Evolutionary conservation across 2,797 vertebrate species (phyloP).

Genomic region (Austrolebias charrua): DNA sequence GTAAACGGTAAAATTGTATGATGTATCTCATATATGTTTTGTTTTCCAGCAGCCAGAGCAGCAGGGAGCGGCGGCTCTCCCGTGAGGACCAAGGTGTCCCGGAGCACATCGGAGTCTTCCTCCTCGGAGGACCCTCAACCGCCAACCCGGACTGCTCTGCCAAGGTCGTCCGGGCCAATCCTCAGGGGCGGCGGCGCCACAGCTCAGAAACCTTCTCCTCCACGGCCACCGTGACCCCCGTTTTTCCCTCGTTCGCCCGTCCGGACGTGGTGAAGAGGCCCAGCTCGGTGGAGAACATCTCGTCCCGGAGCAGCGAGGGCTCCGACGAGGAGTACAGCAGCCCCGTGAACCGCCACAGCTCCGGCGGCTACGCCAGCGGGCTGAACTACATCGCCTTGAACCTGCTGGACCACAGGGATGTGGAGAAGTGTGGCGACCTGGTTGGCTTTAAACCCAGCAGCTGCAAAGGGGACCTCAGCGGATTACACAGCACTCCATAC

Average conservation of each 20-base stretch:
- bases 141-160: conserved; percentile 80
- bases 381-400: conserved; percentile 94
- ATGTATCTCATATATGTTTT: background rate
- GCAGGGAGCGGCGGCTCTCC: conserved; percentile 52
- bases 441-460: conserved; percentile 72
- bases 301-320: conserved; percentile 80
- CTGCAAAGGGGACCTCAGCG: conserved; percentile 75
- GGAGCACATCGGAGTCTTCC: conserved; percentile 75
- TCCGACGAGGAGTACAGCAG: conserved; percentile 77
- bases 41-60: conserved; percentile 46
- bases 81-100: conserved; percentile 51
- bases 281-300: conserved; percentile 89
- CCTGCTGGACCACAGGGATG: conserved; percentile 76
- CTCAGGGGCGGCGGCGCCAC: conserved; percentile 87
- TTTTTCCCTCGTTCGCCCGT: conserved; percentile 83
- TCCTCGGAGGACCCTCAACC: conserved; percentile 53
- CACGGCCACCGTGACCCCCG: conserved; percentile 81
- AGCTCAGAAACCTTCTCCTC: conserved; percentile 91
- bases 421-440: conserved; percentile 68
- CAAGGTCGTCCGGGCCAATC: conserved; percentile 88
- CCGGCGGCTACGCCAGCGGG: conserved; percentile 81
- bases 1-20: too few relatives aligned
- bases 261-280: conserved; percentile 71
- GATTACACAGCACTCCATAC: conserved; percentile 73
- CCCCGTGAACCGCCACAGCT: conserved; percentile 79